phyloP scores from a whole-genome alignment of 2,888 invertebrate species.

The Sminthurides aquaticus region DNA sequence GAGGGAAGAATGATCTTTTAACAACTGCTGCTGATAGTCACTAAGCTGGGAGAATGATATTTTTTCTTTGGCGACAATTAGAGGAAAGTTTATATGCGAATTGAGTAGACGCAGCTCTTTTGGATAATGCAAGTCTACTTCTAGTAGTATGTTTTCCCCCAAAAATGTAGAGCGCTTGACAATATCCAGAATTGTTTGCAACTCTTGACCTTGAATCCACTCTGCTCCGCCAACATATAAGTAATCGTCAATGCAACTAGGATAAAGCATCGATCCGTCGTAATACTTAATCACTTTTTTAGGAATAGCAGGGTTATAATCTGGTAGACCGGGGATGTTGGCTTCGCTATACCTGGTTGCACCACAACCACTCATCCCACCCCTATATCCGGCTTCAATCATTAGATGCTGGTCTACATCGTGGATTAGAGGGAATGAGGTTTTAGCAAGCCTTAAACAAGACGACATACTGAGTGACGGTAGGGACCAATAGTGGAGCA shows the following conservation, averaged over 20 bases:
- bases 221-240: neutral
- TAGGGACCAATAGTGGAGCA: neutral
- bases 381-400: conserved; percentile 1
- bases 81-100: neutral
- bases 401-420: conserved; percentile 3
- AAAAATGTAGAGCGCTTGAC: neutral
- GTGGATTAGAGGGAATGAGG: neutral
- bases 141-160: neutral
- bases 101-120: neutral
- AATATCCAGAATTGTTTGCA: neutral
- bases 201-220: neutral
- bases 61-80: neutral
- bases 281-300: neutral
- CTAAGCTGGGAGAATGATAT: neutral
- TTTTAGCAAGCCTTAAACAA: neutral
- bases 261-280: neutral
- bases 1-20: neutral
- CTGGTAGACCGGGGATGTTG: neutral
- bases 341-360: neutral
- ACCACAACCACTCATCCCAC: too few species aligned
- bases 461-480: conserved; percentile 1
- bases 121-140: neutral
- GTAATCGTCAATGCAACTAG: neutral
- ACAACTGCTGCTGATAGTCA: neutral
- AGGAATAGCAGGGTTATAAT: neutral